phyloP scores from a whole-genome alignment of 1,140 invertebrate genomes.

The Carposina sasakii region DNA sequence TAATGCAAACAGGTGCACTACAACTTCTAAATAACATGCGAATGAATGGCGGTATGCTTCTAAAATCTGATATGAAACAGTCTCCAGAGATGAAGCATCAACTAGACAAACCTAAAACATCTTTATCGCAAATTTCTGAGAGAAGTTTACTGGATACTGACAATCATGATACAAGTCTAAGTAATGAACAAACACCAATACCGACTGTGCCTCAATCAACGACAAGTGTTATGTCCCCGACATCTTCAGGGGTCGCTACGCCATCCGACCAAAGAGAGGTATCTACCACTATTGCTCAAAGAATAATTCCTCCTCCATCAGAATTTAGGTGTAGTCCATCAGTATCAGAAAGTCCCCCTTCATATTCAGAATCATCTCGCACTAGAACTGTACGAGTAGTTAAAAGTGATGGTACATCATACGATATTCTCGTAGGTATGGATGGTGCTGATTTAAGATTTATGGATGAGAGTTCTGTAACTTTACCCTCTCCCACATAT shows the following conservation, averaged over 20 bases:
- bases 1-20: conserved; percentile 75
- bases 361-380: conserved; percentile 74
- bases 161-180: conserved; percentile 60
- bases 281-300: conserved; percentile 73
- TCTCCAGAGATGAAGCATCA: conserved; percentile 48
- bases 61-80: conserved; percentile 58
- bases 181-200: conserved; percentile 40
- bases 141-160: conserved; percentile 76
- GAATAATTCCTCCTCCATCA: conserved; percentile 82
- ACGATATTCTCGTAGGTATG: conserved; percentile 83
- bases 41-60: conserved; percentile 73
- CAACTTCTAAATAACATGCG: conserved; percentile 74
- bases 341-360: conserved; percentile 75
- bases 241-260: conserved; percentile 56
- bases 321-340: conserved; percentile 81
- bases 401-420: conserved; percentile 75
- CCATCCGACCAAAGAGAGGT: conserved; percentile 66
- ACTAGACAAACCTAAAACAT: conserved; percentile 64
- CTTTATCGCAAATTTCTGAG: conserved; percentile 80
- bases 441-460: conserved; percentile 87
- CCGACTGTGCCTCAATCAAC: conserved; percentile 44
- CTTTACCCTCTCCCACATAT: conserved; percentile 82
- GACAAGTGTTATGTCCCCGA: conserved; percentile 51
- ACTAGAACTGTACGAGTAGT: conserved; percentile 74
- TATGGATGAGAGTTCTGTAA: conserved; percentile 93